Base-by-base conservation (phyloP, 2,888 invertebrate genomes). In the Pantelozetes paolii region DNA sequence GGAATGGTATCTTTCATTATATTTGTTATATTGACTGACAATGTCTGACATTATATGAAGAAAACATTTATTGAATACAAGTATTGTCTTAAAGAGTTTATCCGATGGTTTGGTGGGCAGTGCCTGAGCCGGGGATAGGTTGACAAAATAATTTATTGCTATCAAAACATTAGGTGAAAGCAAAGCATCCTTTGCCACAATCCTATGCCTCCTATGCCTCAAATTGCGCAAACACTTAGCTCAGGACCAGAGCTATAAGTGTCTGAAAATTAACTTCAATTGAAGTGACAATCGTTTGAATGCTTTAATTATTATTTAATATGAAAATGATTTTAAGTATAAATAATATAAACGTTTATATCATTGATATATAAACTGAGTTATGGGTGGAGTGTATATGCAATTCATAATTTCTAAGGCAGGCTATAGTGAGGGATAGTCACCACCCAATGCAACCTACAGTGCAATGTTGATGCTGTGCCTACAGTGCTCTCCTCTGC, bases 141-240 rank as follows among this genome's bases (percentile, higher is more conserved):
- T 15, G 62, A 62, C 62, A 28, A 62, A 28, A 62, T 62, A 62
- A 62, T 62, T 62, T 62, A 62, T 62, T 62, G 62, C 62, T 62
- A 62, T 62, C 62, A 62, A 62, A 62, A 62, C 62, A 62, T 32
- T 62, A 62, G 28, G 62, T 62, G 62, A 32, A 6, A 3, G 23
- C 18, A 8, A 48, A 48, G n/a, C n/a, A n/a, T n/a, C n/a, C n/a
- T n/a, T n/a, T n/a, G n/a, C n/a, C n/a, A n/a, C n/a, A n/a, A n/a
- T n/a, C 40, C 40, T 40, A 6, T 9, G 40, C 40, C 50, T 50
- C 50, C 8, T 8, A 57, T 18, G 18, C 8, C 45, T 45, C 3
- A 54, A 54, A n/a, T 48, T 48, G 48, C 57, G 57, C 57, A 28
- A 20, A 57, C n/a, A 57, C 11, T 26, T 6, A n/a, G 23, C 20